Evolutionary conservation across 2,113 vertebrate genomes (phyloP).

Genomic region (Falcunculus frontatus): DNA sequence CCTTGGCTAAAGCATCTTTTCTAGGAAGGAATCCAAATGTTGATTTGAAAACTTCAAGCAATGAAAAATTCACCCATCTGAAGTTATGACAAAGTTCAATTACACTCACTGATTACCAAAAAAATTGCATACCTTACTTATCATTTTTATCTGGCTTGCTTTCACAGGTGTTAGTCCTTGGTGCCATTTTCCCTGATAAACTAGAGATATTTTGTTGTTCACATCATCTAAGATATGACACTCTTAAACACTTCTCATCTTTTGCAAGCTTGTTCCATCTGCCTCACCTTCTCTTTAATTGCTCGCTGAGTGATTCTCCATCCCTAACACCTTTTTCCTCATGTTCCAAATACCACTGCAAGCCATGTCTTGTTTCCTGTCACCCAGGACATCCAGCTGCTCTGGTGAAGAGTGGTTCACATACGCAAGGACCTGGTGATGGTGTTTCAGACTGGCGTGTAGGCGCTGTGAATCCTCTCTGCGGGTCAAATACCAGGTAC

Average conservation of each 20-base stretch:
- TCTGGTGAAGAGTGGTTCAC: neutral
- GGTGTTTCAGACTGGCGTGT: neutral
- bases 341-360: neutral
- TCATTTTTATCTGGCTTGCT: neutral
- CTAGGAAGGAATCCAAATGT: conserved; percentile 19
- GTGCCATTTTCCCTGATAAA: neutral
- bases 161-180: neutral
- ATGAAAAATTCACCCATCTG: neutral
- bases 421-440: rapidly evolving
- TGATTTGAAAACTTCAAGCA: conserved; percentile 3
- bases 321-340: neutral
- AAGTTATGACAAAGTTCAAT: neutral
- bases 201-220: neutral
- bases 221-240: neutral
- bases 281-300: neutral
- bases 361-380: neutral
- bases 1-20: conserved; percentile 13
- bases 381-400: neutral
- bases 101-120: neutral
- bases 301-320: neutral
- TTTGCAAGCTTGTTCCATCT: neutral
- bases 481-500: neutral
- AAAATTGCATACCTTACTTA: neutral
- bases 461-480: neutral
- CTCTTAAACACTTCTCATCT: neutral